Conservation (phyloP, 2,797 vertebrate genomes). For the Huso huso region DNA sequence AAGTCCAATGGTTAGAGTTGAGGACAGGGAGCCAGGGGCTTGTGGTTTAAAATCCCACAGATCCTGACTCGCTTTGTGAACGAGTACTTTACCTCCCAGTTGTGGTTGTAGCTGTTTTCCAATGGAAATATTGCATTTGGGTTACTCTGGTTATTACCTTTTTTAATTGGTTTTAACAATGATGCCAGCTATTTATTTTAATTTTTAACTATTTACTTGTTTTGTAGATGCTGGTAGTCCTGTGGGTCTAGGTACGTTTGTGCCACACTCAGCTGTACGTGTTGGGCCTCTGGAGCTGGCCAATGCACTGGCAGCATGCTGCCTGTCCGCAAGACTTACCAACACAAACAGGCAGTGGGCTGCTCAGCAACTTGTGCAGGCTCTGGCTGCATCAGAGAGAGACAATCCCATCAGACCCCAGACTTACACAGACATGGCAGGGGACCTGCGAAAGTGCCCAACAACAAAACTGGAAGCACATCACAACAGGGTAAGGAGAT, state of each 20-base stretch:
- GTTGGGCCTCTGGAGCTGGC: conserved; percentile 65
- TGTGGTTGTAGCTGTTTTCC: too few species aligned
- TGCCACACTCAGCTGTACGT: conserved; percentile 42
- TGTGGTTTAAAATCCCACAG: too few species aligned
- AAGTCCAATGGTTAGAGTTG: too few species aligned
- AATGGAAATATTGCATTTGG: too few species aligned
- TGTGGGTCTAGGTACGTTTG: conserved; percentile 39
- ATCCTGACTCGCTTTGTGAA: too few species aligned
- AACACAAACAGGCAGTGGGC: conserved; percentile 67
- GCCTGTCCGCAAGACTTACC: conserved; percentile 60
- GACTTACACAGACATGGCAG: conserved; percentile 65
- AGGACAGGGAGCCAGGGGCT: too few species aligned
- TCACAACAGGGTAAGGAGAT: conserved; percentile 55
- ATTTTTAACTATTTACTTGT: background rate
- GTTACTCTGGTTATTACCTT: too few species aligned
- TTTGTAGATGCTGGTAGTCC: conserved; percentile 33
- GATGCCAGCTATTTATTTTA: too few species aligned
- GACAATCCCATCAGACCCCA: conserved; percentile 53
- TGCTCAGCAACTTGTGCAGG: conserved; percentile 63
- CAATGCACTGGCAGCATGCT: conserved; percentile 66
- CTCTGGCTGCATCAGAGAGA: conserved; percentile 53
- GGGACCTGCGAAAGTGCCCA: conserved; percentile 65
- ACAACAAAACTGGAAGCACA: conserved; percentile 66
- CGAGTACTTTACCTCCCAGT: too few species aligned
- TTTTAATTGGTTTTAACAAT: too few species aligned